Conservation (phyloP, 2,113 vertebrate species). For the Hirundichthys speculiger region DNA sequence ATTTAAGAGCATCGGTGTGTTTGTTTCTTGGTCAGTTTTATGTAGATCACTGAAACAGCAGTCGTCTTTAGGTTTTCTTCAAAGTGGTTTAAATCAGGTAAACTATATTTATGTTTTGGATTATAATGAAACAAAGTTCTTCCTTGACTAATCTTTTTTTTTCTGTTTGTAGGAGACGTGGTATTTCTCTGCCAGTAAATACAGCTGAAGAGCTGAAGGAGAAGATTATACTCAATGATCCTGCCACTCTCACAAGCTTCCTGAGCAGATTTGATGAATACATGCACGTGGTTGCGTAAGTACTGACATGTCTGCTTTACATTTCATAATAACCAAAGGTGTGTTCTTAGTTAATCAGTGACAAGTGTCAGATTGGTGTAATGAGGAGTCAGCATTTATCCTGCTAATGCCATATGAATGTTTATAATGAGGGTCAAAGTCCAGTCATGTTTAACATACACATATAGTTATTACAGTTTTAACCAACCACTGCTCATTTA, state of each 20-base stretch:
- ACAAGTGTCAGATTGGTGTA: background rate
- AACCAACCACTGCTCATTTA: too few species aligned
- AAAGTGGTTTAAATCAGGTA: too few species aligned
- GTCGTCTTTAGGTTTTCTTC: too few species aligned
- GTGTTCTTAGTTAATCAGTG: conserved; percentile 20
- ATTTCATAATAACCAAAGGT: background rate
- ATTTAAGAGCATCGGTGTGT: too few species aligned
- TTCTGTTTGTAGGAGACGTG: conserved; percentile 82
- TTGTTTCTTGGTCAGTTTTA: too few species aligned
- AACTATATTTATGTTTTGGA: too few species aligned
- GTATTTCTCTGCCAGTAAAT: conserved; percentile 75
- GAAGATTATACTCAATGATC: conserved; percentile 74
- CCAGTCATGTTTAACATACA: conserved; percentile 16
- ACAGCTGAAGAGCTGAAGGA: conserved; percentile 73
- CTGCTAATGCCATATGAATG: too few species aligned
- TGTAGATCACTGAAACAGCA: too few species aligned
- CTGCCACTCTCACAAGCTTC: conserved; percentile 82
- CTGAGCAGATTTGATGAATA: conserved; percentile 87
- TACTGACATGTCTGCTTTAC: background rate
- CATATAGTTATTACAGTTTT: background rate
- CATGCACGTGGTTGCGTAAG: conserved; percentile 94
- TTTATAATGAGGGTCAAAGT: conserved; percentile 25
- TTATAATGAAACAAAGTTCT: background rate
- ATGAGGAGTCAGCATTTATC: conserved; percentile 12
- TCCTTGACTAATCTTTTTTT: too few species aligned